Evolutionary conservation across 2,113 vertebrate species (phyloP), one percentile per base, ranked within the genome.

Genomic region (Oplegnathus fasciatus): DNA sequence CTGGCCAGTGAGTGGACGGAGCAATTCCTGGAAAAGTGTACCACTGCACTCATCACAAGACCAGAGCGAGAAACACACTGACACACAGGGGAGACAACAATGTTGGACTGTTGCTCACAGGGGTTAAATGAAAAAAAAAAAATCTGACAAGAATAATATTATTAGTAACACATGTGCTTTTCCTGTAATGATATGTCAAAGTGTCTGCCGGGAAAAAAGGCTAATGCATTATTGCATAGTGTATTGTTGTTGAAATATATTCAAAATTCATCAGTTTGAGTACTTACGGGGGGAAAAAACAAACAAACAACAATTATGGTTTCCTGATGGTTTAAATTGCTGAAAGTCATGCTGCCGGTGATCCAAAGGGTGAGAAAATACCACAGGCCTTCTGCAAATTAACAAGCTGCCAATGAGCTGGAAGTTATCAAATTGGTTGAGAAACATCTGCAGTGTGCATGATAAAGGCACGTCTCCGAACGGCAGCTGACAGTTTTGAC

Each of bases 401-500:
- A 22, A 40, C 46, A 52, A 54, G 61, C 60, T 78, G 71, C 60
- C 75, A 88, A 80, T 86, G 71, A 84, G 67, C 82, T 83, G 48
- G 28, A 71, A 58, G 42, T 68, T n/a, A 54, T 55, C 67, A 67
- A 57, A 75, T 37, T 20, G 58, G 37, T 9, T 24, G 42, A 62
- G 50, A 67, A 85, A 67, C 28, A 77, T 68, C 68, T 75, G 42
- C 34, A 37, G 40, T 22, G 22, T 46, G 52, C 60, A 32, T 24
- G 26, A 50, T 83, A 72, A 83, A 40, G 28, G 70, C 28, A 34
- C 30, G 20, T 78, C 46, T 28, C 65, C 46, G 68, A 79, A 86
- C 68, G 50, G 20, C 55, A 82, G 74, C 67, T 69, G 86, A 73
- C 81, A 82, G 89, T n/a, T 86, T 52, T 84, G 86, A 82, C 58